phyloP scores from a whole-genome alignment of 1,140 invertebrate genomes.

The Phymorhynchus buccinoides region DNA sequence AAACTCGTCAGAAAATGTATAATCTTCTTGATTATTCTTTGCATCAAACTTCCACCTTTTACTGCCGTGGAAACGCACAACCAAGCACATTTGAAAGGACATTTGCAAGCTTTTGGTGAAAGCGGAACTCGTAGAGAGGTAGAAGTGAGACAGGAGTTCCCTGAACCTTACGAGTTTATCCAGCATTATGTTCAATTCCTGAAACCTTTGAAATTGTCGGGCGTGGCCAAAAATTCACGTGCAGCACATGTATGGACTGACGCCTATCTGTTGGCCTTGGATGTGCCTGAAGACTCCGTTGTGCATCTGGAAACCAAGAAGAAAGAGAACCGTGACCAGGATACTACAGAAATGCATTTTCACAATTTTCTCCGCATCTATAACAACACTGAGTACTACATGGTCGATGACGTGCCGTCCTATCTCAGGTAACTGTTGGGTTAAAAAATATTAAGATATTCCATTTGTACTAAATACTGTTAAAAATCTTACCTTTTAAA shows the following conservation, averaged over 20 bases:
- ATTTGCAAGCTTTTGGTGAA: slow-evolving; percentile 64
- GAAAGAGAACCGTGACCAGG: slow-evolving; percentile 61
- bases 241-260: slow-evolving; percentile 68
- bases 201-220: slow-evolving; percentile 64
- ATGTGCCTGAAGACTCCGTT: slow-evolving; percentile 47
- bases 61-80: not conserved
- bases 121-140: slow-evolving; percentile 53
- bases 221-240: slow-evolving; percentile 59
- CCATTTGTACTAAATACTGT: too few relatives aligned
- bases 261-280: slow-evolving; percentile 62
- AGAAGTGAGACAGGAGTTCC: slow-evolving; percentile 59
- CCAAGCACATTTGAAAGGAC: slow-evolving; percentile 42
- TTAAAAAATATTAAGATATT: too few relatives aligned
- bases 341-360: slow-evolving; percentile 57
- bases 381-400: slow-evolving; percentile 66
- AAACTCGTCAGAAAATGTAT: not conserved
- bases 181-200: slow-evolving; percentile 57
- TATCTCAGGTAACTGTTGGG: slow-evolving; percentile 62
- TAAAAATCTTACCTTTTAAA: too few relatives aligned
- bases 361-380: slow-evolving; percentile 67
- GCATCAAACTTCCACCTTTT: not conserved
- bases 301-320: slow-evolving; percentile 67
- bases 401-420: slow-evolving; percentile 67
- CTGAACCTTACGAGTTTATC: slow-evolving; percentile 60
- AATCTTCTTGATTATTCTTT: not conserved